phyloP scores from a whole-genome alignment of 2,113 vertebrate genomes.

The Perca fluviatilis region DNA sequence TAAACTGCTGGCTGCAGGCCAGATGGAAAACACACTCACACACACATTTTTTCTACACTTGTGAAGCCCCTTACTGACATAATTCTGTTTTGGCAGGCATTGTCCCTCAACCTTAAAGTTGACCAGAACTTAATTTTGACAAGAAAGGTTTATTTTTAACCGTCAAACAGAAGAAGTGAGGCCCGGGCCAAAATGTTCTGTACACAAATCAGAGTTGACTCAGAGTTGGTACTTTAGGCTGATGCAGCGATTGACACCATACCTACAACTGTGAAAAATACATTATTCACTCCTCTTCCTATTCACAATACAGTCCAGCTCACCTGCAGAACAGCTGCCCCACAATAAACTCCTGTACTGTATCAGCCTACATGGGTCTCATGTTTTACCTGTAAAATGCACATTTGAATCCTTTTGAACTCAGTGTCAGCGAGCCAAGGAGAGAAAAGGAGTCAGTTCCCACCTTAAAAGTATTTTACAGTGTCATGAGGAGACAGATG shows the following conservation, averaged over 20 bases:
- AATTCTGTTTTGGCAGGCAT: background rate
- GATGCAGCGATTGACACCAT: background rate
- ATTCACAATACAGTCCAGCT: too few species aligned
- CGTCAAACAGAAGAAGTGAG: background rate
- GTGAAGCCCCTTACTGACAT: background rate
- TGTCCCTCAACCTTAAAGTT: background rate
- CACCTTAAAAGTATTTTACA: too few species aligned
- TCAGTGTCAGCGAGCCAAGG: too few species aligned
- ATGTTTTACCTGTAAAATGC: too few species aligned
- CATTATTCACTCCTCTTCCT: background rate
- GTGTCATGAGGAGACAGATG: too few species aligned
- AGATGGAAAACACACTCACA: constrained; percentile 35
- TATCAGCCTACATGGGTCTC: too few species aligned
- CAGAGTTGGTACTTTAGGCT: background rate
- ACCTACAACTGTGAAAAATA: background rate
- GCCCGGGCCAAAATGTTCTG: background rate
- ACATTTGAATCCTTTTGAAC: too few species aligned
- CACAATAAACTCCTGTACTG: too few species aligned
- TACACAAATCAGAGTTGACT: background rate
- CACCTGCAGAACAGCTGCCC: too few species aligned
- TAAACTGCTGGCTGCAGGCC: constrained; percentile 60
- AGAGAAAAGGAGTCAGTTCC: too few species aligned
- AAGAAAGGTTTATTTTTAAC: background rate
- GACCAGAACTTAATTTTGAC: background rate
- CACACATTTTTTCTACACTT: constrained; percentile 11